phyloP scores from a whole-genome alignment of 1,140 invertebrate species.

The Macrobrachium nipponense region DNA sequence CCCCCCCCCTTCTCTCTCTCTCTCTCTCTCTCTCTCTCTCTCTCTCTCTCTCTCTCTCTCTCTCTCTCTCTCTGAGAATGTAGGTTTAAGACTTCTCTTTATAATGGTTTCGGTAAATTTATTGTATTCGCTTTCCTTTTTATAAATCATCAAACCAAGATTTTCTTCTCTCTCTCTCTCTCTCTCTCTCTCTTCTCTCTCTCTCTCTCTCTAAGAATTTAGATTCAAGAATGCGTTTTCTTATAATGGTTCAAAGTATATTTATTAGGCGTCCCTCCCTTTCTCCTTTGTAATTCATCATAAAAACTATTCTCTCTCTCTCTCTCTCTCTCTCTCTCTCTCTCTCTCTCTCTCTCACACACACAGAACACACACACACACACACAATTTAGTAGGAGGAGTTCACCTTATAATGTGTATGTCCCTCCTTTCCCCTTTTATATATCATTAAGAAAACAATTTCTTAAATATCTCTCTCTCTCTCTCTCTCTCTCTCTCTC shows the following conservation, averaged over 20 bases:
- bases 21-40: no score
- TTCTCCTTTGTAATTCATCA: no score
- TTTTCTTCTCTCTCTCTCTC: background rate
- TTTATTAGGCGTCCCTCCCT: no score
- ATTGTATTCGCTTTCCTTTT: no score
- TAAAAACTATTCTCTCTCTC: background rate
- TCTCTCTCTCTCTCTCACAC: constrained; percentile 5
- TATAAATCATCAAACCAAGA: background rate
- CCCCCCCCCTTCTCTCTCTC: no score
- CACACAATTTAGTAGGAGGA: no score
- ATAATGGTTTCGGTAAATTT: no score
- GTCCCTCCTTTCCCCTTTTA: background rate
- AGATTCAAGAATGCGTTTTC: no score
- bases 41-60: background rate
- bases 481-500: background rate
- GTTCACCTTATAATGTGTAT: no score
- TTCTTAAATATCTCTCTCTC: background rate
- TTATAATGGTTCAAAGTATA: no score
- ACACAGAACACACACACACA: background rate
- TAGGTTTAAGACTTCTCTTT: no score
- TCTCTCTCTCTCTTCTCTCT: background rate
- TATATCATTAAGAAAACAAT: background rate
- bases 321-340: constrained; percentile 16
- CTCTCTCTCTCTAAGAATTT: no score
- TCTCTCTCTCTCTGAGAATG: background rate